A percentile compares a stretch with the other conserved stretches of the same genome.
Conservation (phyloP, 2,888 invertebrate genomes). For the Campoplex capitator region DNA sequence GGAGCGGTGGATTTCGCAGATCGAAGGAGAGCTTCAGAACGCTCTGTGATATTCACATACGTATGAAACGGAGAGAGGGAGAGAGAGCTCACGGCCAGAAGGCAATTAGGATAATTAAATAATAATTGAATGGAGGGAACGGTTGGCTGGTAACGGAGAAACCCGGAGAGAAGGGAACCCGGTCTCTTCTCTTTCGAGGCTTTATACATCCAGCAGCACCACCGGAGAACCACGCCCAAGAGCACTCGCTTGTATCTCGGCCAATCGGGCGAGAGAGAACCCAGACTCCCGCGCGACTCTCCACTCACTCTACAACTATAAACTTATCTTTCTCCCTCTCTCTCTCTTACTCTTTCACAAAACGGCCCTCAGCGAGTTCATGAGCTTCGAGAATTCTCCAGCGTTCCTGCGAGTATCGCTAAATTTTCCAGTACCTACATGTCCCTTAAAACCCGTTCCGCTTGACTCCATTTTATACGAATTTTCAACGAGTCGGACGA, state of each 20-base stretch:
- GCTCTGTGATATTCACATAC: conserved; percentile 53
- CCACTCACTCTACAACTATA: conserved; percentile 70
- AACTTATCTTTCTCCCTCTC: conserved; percentile 54
- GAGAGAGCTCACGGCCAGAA: conserved; percentile 70
- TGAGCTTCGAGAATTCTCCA: conserved; percentile 37
- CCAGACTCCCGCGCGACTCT: conserved; percentile 68
- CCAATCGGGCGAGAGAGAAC: conserved; percentile 75
- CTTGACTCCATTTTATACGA: background rate
- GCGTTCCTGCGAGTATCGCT: conserved; percentile 37
- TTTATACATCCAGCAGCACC: conserved; percentile 59
- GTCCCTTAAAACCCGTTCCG: background rate
- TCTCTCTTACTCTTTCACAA: conserved; percentile 39
- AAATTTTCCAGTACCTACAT: conserved; percentile 24
- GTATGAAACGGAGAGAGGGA: conserved; percentile 16
- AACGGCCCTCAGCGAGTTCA: conserved; percentile 34
- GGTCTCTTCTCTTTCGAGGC: conserved; percentile 37
- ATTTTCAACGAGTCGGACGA: background rate
- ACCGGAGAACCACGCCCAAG: conserved; percentile 78
- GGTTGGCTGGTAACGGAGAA: conserved; percentile 75
- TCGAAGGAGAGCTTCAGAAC: conserved; percentile 69
- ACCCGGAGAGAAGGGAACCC: conserved; percentile 72
- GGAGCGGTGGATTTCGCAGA: conserved; percentile 70
- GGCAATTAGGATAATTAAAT: conserved; percentile 83
- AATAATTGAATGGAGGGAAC: conserved; percentile 82
- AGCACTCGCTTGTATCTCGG: conserved; percentile 74